These are phyloP conservation scores for Coluber constrictor DNA, from an alignment of 2,797 vertebrate species.

Conservation along the genomic window DNA sequence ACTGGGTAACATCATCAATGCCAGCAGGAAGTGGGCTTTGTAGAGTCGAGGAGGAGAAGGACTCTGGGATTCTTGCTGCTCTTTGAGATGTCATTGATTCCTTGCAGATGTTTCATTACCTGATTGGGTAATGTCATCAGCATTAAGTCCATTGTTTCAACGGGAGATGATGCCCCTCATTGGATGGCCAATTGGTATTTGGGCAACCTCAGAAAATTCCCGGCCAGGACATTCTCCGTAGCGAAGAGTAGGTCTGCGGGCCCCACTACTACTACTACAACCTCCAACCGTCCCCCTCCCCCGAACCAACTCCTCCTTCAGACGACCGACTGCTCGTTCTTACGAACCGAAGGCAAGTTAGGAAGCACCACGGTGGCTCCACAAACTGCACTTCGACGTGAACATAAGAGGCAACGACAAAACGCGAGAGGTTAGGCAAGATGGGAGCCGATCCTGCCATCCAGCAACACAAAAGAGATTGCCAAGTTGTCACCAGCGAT, in stretches of 20 bases:
- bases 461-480: slow-evolving; percentile 39
- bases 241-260: not conserved
- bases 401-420: slow-evolving; percentile 65
- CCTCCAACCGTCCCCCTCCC: not conserved
- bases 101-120: too few relatives aligned
- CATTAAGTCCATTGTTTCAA: not conserved
- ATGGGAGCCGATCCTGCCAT: slow-evolving; percentile 45
- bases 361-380: not conserved
- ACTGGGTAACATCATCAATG: too few relatives aligned
- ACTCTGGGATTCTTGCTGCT: too few relatives aligned
- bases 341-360: not conserved
- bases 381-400: slow-evolving; percentile 51
- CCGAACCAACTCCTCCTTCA: not conserved
- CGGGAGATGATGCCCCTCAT: not conserved
- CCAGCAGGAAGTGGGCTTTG: too few relatives aligned
- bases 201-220: not conserved
- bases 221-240: not conserved
- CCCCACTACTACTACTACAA: not conserved
- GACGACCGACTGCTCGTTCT: too few relatives aligned
- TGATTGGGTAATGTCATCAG: too few relatives aligned
- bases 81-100: too few relatives aligned
- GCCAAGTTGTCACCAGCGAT: slow-evolving; percentile 19
- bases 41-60: too few relatives aligned
- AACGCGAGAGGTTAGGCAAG: slow-evolving; percentile 47
- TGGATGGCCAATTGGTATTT: not conserved